Evolutionary conservation across 2,113 vertebrate species (phyloP).

Genomic region (Salvelinus namaycush): DNA sequence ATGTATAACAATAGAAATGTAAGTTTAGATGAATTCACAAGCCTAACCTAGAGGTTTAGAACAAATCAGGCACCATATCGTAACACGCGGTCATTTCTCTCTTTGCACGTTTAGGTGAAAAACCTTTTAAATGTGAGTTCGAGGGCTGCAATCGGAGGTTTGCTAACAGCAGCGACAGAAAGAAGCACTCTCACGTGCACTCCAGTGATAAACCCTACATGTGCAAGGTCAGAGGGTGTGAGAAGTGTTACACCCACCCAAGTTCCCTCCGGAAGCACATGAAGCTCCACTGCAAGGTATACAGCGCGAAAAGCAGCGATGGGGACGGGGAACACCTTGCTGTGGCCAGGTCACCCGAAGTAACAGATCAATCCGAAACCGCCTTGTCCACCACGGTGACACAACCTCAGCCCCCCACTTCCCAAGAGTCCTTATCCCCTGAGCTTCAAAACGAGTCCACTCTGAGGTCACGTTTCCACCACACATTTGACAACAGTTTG

Average conservation of each 20-base stretch:
- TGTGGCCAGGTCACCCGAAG: conserved; percentile 60
- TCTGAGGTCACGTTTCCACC: conserved; percentile 75
- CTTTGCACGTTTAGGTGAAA: conserved; percentile 75
- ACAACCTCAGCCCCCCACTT: conserved; percentile 12
- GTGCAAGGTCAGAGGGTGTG: conserved; percentile 69
- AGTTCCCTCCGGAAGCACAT: conserved; percentile 73
- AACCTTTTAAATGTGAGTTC: conserved; percentile 78
- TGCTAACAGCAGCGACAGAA: conserved; percentile 74
- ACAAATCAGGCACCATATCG: conserved; percentile 11
- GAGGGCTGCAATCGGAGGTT: conserved; percentile 74
- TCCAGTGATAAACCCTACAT: conserved; percentile 70
- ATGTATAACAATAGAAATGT: too few relatives aligned
- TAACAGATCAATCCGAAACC: conserved; percentile 53
- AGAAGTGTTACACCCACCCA: conserved; percentile 72
- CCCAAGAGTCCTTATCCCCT: conserved; percentile 61
- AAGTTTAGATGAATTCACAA: neutral
- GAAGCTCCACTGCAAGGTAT: conserved; percentile 72
- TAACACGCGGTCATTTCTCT: conserved; percentile 64
- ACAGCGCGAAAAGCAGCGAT: conserved; percentile 54
- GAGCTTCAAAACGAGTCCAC: conserved; percentile 69
- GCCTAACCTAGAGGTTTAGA: neutral
- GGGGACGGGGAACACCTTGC: conserved; percentile 52
- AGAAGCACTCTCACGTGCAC: conserved; percentile 72
- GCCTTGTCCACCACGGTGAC: conserved; percentile 32
- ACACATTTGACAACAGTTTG: conserved; percentile 73